Percentiles rank a stretch among this genome's conserved stretches.
Evolutionary conservation across 2,113 vertebrate genomes (phyloP).

Genomic region (Sprattus sprattus): DNA sequence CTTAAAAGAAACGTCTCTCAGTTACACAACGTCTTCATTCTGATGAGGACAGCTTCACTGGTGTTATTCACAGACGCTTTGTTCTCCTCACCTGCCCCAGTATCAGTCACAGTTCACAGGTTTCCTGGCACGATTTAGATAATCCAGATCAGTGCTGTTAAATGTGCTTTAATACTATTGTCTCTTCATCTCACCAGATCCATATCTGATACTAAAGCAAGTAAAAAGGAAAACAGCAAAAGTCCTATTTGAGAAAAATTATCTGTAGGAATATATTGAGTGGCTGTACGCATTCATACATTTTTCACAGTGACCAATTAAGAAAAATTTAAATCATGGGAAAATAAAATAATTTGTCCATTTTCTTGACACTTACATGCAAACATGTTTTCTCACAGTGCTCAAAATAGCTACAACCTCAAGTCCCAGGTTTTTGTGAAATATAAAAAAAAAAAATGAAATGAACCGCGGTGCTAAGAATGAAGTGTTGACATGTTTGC

Average conservation of each 20-base stretch:
- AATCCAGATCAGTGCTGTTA: constrained; percentile 15
- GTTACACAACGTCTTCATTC: not conserved
- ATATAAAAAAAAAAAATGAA: too few relatives aligned
- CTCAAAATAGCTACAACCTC: too few relatives aligned
- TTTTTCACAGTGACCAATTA: not conserved
- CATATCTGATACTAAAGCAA: not conserved
- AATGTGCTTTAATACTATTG: constrained; percentile 28
- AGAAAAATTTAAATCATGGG: too few relatives aligned
- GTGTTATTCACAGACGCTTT: not conserved
- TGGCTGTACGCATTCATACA: not conserved
- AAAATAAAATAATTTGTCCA: too few relatives aligned
- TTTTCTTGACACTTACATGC: too few relatives aligned
- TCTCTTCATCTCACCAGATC: not conserved
- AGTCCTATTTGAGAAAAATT: too few relatives aligned
- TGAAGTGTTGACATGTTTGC: too few relatives aligned
- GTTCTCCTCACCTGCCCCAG: not conserved
- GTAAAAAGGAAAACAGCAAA: not conserved
- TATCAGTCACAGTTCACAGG: not conserved
- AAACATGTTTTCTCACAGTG: too few relatives aligned
- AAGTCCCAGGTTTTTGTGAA: too few relatives aligned
- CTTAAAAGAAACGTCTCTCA: not conserved
- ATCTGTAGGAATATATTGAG: too few relatives aligned
- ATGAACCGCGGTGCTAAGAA: too few relatives aligned
- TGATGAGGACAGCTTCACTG: not conserved
- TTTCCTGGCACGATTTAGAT: not conserved